phyloP scores from a whole-genome alignment of 1,140 invertebrate genomes.

The Drosophila eugracilis region DNA sequence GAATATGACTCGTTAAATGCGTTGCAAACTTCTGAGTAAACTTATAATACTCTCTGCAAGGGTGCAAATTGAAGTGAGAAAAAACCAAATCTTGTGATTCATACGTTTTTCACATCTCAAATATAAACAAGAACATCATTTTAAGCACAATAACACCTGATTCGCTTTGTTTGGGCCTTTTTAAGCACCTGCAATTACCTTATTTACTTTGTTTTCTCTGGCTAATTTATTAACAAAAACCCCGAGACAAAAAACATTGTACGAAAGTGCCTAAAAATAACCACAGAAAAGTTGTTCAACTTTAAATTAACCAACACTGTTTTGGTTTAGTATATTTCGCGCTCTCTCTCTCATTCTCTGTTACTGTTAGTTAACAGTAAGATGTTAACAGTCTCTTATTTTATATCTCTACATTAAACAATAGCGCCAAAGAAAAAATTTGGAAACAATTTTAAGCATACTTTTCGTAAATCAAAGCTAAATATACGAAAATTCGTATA shows the following conservation, averaged over 20 bases:
- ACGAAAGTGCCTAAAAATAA: constrained; percentile 10
- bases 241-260: constrained; percentile 7
- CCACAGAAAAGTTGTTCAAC: not conserved
- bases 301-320: not conserved
- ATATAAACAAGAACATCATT: not conserved
- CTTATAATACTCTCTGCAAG: too few species aligned
- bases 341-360: not conserved
- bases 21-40: too few species aligned
- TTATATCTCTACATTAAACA: too few species aligned
- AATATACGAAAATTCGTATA: too few species aligned
- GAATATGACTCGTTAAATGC: too few species aligned
- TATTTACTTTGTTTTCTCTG: constrained; percentile 15
- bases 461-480: too few species aligned
- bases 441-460: too few species aligned
- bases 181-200: constrained; percentile 6
- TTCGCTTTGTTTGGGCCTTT: not conserved
- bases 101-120: not conserved
- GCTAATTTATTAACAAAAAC: constrained; percentile 17
- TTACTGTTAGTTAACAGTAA: not conserved
- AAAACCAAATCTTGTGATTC: constrained; percentile 25
- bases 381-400: not conserved
- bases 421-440: too few species aligned
- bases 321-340: not conserved
- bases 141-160: not conserved
- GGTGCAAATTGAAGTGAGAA: constrained; percentile 5